These are phyloP conservation scores for Epinephelus awoara DNA, from an alignment of 2,797 vertebrate genomes.

Conservation along the genomic window DNA sequence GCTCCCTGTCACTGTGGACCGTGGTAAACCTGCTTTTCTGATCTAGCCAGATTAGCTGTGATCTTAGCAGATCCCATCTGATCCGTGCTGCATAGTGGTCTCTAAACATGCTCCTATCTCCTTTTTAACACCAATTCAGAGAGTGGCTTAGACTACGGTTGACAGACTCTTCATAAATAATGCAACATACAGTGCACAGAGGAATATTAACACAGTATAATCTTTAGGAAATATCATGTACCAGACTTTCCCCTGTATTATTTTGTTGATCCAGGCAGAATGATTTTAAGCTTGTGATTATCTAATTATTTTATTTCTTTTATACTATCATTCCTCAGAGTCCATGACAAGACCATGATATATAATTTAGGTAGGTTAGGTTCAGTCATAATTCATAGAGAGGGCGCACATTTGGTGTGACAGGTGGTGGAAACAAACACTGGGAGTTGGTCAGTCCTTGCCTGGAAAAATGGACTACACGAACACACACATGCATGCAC, in stretches of 20 bases:
- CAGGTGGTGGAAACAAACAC: conserved; percentile 6
- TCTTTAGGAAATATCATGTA: conserved; percentile 14
- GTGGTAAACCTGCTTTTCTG: conserved; percentile 46
- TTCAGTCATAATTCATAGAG: not conserved
- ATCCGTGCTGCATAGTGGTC: conserved; percentile 55
- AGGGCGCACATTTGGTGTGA: conserved; percentile 20
- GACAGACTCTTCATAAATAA: conserved; percentile 55
- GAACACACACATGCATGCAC: not conserved
- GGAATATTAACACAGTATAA: conserved; percentile 35
- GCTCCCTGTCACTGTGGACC: conserved; percentile 32
- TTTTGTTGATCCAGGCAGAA: conserved; percentile 14
- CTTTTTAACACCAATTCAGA: conserved; percentile 60
- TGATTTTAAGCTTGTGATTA: not conserved
- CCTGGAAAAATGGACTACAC: not conserved
- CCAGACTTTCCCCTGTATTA: not conserved
- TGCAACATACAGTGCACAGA: conserved; percentile 26
- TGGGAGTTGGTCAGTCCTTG: conserved; percentile 3
- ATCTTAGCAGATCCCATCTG: conserved; percentile 70
- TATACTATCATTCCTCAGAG: not conserved
- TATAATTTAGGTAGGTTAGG: not conserved
- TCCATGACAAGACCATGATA: not conserved
- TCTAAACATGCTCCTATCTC: conserved; percentile 57
- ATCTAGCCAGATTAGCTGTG: conserved; percentile 74
- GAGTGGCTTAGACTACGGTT: conserved; percentile 39
- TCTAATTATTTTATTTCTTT: not conserved